These are phyloP conservation scores for Chymomyza caudatula DNA, from an alignment of 2,888 invertebrate species.

Conservation along the genomic window DNA sequence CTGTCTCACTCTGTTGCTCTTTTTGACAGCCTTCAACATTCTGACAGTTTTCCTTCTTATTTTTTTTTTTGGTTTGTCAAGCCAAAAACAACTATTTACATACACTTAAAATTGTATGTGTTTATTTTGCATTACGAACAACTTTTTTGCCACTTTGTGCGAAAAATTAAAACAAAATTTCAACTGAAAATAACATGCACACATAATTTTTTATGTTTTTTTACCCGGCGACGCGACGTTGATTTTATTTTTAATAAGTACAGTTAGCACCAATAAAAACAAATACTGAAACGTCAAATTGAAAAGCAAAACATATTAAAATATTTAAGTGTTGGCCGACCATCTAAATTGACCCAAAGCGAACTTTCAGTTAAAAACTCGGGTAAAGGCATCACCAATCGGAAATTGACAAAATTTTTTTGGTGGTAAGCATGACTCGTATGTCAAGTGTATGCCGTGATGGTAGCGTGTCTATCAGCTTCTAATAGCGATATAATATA, in stretches of 20 bases:
- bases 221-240: not conserved
- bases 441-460: too few species aligned
- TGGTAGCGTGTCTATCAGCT: too few species aligned
- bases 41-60: not conserved
- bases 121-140: not conserved
- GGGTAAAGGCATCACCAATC: too few species aligned
- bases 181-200: not conserved
- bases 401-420: too few species aligned
- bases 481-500: too few species aligned
- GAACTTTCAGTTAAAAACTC: too few species aligned
- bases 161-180: not conserved
- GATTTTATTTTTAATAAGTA: not conserved
- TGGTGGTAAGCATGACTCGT: too few species aligned
- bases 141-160: not conserved
- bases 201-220: not conserved
- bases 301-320: not conserved
- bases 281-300: too few species aligned
- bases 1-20: not conserved
- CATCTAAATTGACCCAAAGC: too few species aligned
- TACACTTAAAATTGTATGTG: not conserved
- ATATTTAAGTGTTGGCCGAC: not conserved
- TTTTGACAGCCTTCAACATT: not conserved
- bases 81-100: not conserved
- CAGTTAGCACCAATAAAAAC: not conserved
- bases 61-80: too few species aligned